Base-by-base conservation (phyloP, 2,797 vertebrate genomes). In the Hyperoplus immaculatus region DNA sequence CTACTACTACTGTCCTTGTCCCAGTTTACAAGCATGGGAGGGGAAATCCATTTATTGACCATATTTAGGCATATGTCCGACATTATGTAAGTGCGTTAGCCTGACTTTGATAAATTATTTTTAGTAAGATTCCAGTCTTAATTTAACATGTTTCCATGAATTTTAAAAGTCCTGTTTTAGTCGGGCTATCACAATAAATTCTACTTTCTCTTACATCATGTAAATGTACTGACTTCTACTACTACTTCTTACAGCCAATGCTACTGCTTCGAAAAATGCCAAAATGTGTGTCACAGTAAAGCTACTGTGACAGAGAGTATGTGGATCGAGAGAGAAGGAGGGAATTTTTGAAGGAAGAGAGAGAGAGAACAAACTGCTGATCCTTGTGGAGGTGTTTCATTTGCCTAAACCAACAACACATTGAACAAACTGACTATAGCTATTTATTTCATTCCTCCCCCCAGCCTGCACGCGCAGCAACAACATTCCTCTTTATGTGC, bases 381-480 rank as follows among this genome's bases (percentile, higher is more conserved):
- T 66, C 59, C 75, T 50, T 36, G 51, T 39, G 61, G 70, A 66
- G 51, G 41, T 66, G 58, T 59, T 38, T 8, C 15, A 1, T 46
- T 29, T 29, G 5, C 21, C 49, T 39, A 65, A 81, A 68, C 49
- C 66, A 77, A 73, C 55, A 68, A 59, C 60, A 55, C 49, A 41
- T 64, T 69, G 45, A 74, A 75, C 70, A 73, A 59, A 79, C 46
- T 6, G 8, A 53, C 56, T 29, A 11, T 29, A 11, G 39, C 49
- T 55, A 42, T 86, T 76, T 43, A 63, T 77, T 64, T 54, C 8
- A 39, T 65, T 29, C 56, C 29, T 58, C 65, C 50, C 29, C 49
- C 45, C 12, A 6, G 47, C 9, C 47, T 53, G 56, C 50, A 55
- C 39, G 45, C 36, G 38, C 62, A 51, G 49, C 18, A 42, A 36